Conservation (phyloP, 1,140 invertebrate species). For the Drosophila simulans region DNA sequence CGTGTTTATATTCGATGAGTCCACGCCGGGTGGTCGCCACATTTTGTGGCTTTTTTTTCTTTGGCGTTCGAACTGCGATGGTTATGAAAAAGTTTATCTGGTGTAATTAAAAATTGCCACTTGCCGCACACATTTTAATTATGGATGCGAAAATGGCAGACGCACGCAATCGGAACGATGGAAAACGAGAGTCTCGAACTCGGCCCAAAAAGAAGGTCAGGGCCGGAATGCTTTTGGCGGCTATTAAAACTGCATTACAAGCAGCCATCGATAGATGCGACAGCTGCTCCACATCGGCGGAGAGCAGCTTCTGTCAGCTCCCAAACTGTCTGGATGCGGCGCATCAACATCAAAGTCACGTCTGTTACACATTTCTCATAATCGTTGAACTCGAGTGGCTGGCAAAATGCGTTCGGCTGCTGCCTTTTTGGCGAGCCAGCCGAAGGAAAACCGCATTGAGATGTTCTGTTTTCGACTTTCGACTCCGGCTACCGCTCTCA, state of each 20-base stretch:
- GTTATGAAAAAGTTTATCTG: slow-evolving; percentile 43
- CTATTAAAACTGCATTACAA: slow-evolving; percentile 56
- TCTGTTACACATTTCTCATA: slow-evolving; percentile 63
- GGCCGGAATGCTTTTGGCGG: slow-evolving; percentile 43
- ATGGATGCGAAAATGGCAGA: slow-evolving; percentile 58
- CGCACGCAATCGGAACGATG: slow-evolving; percentile 40
- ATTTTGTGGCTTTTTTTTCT: slow-evolving; percentile 1
- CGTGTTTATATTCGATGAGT: slow-evolving; percentile 14
- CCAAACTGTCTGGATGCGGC: slow-evolving; percentile 28
- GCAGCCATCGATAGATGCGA: slow-evolving; percentile 50
- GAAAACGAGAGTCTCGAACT: slow-evolving; percentile 35
- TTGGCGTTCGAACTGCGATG: background rate
- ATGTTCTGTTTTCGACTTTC: slow-evolving; percentile 29
- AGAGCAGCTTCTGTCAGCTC: slow-evolving; percentile 27
- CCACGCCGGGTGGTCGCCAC: slow-evolving; percentile 51
- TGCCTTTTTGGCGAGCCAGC: slow-evolving; percentile 15
- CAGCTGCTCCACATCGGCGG: slow-evolving; percentile 59
- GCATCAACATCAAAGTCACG: slow-evolving; percentile 72
- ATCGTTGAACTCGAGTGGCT: slow-evolving; percentile 52
- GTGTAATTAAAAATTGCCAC: slow-evolving; percentile 65
- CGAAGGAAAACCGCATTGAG: slow-evolving; percentile 37
- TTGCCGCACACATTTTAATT: slow-evolving; percentile 73
- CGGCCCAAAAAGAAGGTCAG: slow-evolving; percentile 64
- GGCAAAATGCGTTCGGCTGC: slow-evolving; percentile 33
- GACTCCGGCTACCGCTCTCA: slow-evolving; percentile 39